These are phyloP conservation scores for Hypomesus transpacificus DNA, from an alignment of 2,113 vertebrate genomes.

Conservation along the genomic window DNA sequence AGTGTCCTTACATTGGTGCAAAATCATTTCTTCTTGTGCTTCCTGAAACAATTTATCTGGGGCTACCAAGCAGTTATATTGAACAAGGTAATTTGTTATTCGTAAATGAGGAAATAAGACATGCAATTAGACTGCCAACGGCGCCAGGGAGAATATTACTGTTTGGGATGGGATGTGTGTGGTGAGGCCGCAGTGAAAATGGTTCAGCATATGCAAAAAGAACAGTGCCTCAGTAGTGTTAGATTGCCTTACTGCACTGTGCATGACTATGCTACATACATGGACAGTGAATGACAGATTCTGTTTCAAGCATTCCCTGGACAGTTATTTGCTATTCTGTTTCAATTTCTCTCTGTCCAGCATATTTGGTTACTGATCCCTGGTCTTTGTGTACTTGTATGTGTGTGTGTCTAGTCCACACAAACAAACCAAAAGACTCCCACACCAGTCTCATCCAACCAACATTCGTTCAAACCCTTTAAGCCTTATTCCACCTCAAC, in stretches of 20 bases:
- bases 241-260: not conserved
- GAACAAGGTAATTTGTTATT: no score
- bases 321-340: conserved; percentile 7
- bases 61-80: not conserved
- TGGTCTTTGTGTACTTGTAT: not conserved
- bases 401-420: not conserved
- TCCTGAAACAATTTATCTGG: not conserved
- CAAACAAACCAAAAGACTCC: not conserved
- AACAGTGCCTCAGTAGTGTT: no score
- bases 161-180: not conserved
- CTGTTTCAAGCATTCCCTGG: conserved; percentile 13
- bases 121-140: not conserved
- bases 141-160: not conserved
- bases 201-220: no score
- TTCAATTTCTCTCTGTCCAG: not conserved
- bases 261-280: conserved; percentile 13
- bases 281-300: conserved; percentile 23
- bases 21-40: not conserved
- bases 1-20: not conserved
- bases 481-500: no score
- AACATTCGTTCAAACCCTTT: no score
- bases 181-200: no score
- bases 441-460: no score
- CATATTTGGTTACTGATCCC: not conserved
- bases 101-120: not conserved